phyloP scores from a whole-genome alignment of 2,888 invertebrate genomes.

The Athalia circularis region DNA sequence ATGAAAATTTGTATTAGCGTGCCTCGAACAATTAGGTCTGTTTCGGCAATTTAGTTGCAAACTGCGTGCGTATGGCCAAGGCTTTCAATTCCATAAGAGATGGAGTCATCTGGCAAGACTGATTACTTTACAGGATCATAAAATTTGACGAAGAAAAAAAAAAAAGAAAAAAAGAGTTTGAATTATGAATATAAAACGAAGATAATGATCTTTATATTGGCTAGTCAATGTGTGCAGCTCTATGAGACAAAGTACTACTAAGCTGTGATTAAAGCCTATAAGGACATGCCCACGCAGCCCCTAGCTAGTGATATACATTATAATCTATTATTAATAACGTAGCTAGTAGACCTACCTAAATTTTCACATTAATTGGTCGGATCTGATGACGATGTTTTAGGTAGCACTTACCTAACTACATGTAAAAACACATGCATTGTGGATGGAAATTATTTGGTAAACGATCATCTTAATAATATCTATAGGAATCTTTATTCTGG shows the following conservation, averaged over 20 bases:
- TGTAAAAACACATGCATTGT: slow-evolving; percentile 30
- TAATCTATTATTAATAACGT: slow-evolving; percentile 52
- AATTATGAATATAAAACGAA: slow-evolving; percentile 47
- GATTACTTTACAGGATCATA: slow-evolving; percentile 60
- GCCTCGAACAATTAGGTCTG: slow-evolving; percentile 54
- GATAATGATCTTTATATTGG: slow-evolving; percentile 69
- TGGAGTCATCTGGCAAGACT: slow-evolving; percentile 66
- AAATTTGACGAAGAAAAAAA: slow-evolving; percentile 33
- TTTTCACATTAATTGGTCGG: slow-evolving; percentile 44
- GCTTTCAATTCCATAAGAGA: slow-evolving; percentile 65
- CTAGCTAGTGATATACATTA: slow-evolving; percentile 62
- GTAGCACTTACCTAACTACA: slow-evolving; percentile 38
- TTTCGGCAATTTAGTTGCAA: slow-evolving; percentile 53
- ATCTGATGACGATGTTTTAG: slow-evolving; percentile 44
- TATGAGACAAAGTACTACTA: slow-evolving; percentile 70
- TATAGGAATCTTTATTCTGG: slow-evolving; percentile 44
- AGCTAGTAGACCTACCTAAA: slow-evolving; percentile 47
- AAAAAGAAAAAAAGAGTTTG: slow-evolving; percentile 13
- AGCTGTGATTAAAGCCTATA: slow-evolving; percentile 72
- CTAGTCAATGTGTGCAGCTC: slow-evolving; percentile 71
- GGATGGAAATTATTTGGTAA: slow-evolving; percentile 43
- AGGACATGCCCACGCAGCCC: slow-evolving; percentile 70
- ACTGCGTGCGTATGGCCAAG: slow-evolving; percentile 67
- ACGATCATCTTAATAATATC: slow-evolving; percentile 43
- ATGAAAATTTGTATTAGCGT: slow-evolving; percentile 50